These are phyloP conservation scores for Drosophila chauvacae DNA, from an alignment of 1,140 invertebrate species.

Conservation along the genomic window DNA sequence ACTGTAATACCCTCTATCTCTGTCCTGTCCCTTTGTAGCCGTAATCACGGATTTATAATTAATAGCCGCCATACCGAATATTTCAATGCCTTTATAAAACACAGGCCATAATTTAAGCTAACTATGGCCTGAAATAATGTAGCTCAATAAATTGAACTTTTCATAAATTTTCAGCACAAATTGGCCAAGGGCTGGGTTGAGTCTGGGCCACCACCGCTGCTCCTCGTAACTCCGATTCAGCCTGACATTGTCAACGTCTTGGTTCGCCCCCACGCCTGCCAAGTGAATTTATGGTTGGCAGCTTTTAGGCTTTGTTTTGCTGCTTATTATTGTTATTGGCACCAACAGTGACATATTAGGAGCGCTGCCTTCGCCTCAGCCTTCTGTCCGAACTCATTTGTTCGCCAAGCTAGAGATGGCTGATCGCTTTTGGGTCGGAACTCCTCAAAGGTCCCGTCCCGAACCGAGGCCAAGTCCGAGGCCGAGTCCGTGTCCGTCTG, in stretches of 20 bases:
- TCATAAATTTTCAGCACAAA: constrained; percentile 79
- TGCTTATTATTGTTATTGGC: constrained; percentile 83
- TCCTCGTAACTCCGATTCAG: constrained; percentile 7
- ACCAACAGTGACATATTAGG: constrained; percentile 82
- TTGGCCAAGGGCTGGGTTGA: constrained; percentile 53
- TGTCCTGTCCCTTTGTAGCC: constrained; percentile 1
- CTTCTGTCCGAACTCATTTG: constrained; percentile 73
- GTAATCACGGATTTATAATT: constrained; percentile 40
- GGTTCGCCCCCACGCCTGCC: constrained; percentile 24
- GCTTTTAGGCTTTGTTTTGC: constrained; percentile 83
- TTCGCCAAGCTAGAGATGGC: constrained; percentile 43
- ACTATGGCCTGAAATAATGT: constrained; percentile 73
- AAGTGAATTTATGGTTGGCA: constrained; percentile 78
- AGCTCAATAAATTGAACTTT: constrained; percentile 80
- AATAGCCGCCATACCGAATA: constrained; percentile 25
- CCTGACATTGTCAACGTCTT: constrained; percentile 77
- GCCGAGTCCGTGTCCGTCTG: constrained; percentile 5
- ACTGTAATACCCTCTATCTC: background rate
- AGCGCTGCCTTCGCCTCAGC: constrained; percentile 34
- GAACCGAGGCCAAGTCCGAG: background rate
- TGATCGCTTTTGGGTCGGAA: constrained; percentile 37
- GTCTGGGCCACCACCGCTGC: constrained; percentile 9
- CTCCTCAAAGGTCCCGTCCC: constrained; percentile 31
- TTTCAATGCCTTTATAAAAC: constrained; percentile 10
- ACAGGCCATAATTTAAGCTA: constrained; percentile 29